Conservation (phyloP, 2,888 invertebrate genomes). For the Torymus tubicola region DNA sequence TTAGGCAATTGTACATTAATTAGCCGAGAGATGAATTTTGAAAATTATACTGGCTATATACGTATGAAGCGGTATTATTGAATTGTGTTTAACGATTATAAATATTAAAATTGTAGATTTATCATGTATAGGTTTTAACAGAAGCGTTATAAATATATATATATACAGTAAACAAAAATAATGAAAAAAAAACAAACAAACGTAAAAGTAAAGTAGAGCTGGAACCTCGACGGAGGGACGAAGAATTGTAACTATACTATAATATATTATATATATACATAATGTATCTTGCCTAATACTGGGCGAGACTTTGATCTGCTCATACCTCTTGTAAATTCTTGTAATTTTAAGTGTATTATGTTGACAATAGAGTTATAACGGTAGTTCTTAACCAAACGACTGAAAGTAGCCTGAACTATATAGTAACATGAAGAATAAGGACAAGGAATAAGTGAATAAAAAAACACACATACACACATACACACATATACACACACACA, state of each 20-base stretch:
- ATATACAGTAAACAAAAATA: neutral
- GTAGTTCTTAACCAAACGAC: slow-evolving; percentile 56
- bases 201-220: slow-evolving; percentile 19
- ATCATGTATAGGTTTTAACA: too few species aligned
- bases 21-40: too few species aligned
- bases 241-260: slow-evolving; percentile 41
- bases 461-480: too few species aligned
- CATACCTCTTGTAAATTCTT: slow-evolving; percentile 57
- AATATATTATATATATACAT: neutral
- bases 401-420: slow-evolving; percentile 57
- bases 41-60: too few species aligned
- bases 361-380: slow-evolving; percentile 50
- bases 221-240: slow-evolving; percentile 35
- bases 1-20: too few species aligned
- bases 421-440: neutral
- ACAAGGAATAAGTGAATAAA: neutral
- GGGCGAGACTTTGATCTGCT: slow-evolving; percentile 47
- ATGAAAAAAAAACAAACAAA: neutral
- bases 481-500: too few species aligned
- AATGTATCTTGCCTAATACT: slow-evolving; percentile 43
- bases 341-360: slow-evolving; percentile 57
- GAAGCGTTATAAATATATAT: neutral
- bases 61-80: too few species aligned
- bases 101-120: too few species aligned
- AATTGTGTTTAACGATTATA: too few species aligned